Conservation (phyloP, 2,797 vertebrate genomes). For the Arrhamphus sclerolepis region DNA sequence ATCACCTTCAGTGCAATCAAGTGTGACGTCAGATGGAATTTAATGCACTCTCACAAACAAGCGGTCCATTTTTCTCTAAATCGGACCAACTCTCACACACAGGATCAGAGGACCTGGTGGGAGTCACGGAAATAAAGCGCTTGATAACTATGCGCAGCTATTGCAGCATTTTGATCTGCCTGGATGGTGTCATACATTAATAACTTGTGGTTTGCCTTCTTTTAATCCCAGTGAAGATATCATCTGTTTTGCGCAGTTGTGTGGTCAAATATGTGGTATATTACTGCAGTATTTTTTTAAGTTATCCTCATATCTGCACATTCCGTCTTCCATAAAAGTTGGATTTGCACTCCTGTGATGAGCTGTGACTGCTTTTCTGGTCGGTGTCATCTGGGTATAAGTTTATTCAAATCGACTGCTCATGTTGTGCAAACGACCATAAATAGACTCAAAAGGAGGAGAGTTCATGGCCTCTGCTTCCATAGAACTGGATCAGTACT, state of each 20-base stretch:
- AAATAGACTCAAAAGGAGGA: too few species aligned
- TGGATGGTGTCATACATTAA: not conserved
- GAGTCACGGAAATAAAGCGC: not conserved
- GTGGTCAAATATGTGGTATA: not conserved
- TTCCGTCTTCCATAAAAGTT: too few species aligned
- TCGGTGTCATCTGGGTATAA: too few species aligned
- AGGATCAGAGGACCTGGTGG: slow-evolving; percentile 5
- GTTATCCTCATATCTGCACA: too few species aligned
- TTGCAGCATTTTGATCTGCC: not conserved
- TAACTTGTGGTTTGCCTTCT: not conserved
- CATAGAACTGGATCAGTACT: too few species aligned
- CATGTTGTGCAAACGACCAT: too few species aligned
- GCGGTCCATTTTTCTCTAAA: not conserved
- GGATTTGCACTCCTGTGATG: too few species aligned
- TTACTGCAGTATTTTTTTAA: too few species aligned
- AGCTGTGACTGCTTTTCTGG: too few species aligned
- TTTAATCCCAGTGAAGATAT: not conserved
- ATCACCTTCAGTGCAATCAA: slow-evolving; percentile 3
- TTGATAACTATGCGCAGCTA: not conserved
- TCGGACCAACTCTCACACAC: not conserved
- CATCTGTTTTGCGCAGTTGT: not conserved
- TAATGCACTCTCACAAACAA: slow-evolving; percentile 25
- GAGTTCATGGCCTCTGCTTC: too few species aligned
- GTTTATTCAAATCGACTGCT: too few species aligned
- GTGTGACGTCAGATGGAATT: slow-evolving; percentile 26